These are phyloP conservation scores for Rhorus exstirpatorius DNA, from an alignment of 2,888 invertebrate species.

Conservation along the genomic window DNA sequence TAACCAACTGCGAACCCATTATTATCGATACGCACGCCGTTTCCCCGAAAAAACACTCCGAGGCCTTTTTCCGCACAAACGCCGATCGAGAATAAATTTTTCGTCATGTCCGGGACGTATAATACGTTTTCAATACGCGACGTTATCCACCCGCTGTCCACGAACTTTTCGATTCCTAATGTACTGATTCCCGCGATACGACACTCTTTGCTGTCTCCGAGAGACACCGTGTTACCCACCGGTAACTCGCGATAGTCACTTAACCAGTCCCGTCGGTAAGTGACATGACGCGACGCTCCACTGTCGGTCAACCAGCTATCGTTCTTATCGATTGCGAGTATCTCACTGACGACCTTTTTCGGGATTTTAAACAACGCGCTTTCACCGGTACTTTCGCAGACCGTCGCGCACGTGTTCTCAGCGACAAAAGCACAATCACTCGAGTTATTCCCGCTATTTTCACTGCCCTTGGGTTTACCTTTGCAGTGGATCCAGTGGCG, in stretches of 20 bases:
- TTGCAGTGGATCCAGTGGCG: too few species aligned
- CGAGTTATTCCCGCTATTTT: conserved; percentile 16
- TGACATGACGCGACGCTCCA: too few species aligned
- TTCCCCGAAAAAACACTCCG: conserved; percentile 7
- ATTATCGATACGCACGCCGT: conserved; percentile 12
- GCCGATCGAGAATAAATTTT: conserved; percentile 52
- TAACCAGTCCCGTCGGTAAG: too few species aligned
- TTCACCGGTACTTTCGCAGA: neutral
- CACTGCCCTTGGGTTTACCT: conserved; percentile 19
- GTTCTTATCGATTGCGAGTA: conserved; percentile 35
- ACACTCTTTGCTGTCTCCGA: conserved; percentile 51
- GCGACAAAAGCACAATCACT: conserved; percentile 14
- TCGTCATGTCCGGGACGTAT: conserved; percentile 42
- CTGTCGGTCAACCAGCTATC: conserved; percentile 63
- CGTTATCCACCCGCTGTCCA: neutral
- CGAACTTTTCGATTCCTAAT: conserved; percentile 23
- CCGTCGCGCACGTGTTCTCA: neutral
- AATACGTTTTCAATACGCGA: too few species aligned
- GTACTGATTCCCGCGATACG: conserved; percentile 23
- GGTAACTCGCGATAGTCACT: too few species aligned
- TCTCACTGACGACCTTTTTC: conserved; percentile 10
- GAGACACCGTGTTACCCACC: too few species aligned
- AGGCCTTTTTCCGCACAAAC: conserved; percentile 28
- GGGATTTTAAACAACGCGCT: neutral
- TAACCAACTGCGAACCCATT: neutral